Conservation (phyloP, 2,888 invertebrate species). For the Phoenoteleia sp. region DNA sequence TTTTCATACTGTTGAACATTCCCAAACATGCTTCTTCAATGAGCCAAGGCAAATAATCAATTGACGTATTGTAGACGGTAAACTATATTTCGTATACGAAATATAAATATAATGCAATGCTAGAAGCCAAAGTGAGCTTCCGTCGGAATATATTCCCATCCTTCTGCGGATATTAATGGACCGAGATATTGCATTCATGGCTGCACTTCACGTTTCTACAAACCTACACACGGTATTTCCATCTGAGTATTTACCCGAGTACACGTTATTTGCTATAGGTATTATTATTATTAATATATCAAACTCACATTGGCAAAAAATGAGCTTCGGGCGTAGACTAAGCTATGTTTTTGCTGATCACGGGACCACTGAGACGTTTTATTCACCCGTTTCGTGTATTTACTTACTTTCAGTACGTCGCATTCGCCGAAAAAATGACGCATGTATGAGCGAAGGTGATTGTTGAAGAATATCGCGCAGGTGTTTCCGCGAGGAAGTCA, state of each 20-base stretch:
- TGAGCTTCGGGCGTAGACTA: conserved; percentile 17
- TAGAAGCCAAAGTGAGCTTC: conserved; percentile 49
- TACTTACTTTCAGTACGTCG: conserved; percentile 25
- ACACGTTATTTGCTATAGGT: conserved; percentile 21
- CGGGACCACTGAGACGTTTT: conserved; percentile 60
- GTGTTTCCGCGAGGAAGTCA: conserved; percentile 69
- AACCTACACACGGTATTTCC: conserved; percentile 6
- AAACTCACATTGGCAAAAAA: conserved; percentile 41
- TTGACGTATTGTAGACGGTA: conserved; percentile 11
- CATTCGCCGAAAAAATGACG: conserved; percentile 43
- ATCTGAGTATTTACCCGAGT: conserved; percentile 32
- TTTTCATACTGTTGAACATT: neutral
- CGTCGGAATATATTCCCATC: conserved; percentile 71
- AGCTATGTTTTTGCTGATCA: conserved; percentile 61
- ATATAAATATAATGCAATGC: conserved; percentile 33
- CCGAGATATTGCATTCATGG: conserved; percentile 82
- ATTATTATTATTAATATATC: conserved; percentile 64
- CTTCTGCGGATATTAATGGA: conserved; percentile 83
- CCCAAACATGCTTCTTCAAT: neutral
- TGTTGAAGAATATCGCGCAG: conserved; percentile 57
- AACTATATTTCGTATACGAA: conserved; percentile 21
- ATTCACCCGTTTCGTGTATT: conserved; percentile 36
- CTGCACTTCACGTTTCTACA: conserved; percentile 33
- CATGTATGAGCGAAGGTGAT: conserved; percentile 21
- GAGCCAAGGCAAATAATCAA: conserved; percentile 44